Conservation (phyloP, 2,113 vertebrate genomes). For the Lathamus discolor region DNA sequence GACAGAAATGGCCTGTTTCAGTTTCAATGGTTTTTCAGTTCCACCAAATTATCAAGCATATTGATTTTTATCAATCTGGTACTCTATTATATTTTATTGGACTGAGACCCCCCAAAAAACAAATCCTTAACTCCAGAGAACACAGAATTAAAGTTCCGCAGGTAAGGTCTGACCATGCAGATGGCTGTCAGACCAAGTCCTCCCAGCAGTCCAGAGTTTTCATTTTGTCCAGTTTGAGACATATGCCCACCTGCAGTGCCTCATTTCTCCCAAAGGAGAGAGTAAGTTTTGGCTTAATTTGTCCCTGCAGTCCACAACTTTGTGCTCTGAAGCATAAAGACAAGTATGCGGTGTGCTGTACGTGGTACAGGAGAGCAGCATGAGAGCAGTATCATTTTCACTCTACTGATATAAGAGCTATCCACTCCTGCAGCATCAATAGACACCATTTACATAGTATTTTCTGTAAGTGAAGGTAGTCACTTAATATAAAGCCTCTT, state of each 20-base stretch:
- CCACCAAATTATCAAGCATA: neutral
- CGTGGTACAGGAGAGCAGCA: neutral
- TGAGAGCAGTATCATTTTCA: neutral
- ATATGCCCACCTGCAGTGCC: neutral
- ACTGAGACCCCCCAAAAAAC: neutral
- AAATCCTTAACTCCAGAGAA: neutral
- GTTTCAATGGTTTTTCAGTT: neutral
- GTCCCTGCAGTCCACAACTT: neutral
- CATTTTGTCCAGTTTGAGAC: neutral
- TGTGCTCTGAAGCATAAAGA: neutral
- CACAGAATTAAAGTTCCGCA: neutral
- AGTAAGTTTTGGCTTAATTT: neutral
- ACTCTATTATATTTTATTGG: neutral
- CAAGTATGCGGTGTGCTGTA: accelerated
- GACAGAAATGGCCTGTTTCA: neutral
- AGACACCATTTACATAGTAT: neutral
- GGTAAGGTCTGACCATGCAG: neutral
- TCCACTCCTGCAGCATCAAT: neutral
- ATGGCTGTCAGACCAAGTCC: neutral
- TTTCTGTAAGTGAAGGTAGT: neutral
- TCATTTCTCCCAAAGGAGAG: neutral
- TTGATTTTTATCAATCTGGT: neutral
- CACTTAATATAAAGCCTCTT: neutral
- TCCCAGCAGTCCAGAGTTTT: neutral
- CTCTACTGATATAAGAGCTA: neutral